These are phyloP conservation scores for Macroteleia sp. DNA, from an alignment of 2,888 invertebrate species.

Conservation along the genomic window DNA sequence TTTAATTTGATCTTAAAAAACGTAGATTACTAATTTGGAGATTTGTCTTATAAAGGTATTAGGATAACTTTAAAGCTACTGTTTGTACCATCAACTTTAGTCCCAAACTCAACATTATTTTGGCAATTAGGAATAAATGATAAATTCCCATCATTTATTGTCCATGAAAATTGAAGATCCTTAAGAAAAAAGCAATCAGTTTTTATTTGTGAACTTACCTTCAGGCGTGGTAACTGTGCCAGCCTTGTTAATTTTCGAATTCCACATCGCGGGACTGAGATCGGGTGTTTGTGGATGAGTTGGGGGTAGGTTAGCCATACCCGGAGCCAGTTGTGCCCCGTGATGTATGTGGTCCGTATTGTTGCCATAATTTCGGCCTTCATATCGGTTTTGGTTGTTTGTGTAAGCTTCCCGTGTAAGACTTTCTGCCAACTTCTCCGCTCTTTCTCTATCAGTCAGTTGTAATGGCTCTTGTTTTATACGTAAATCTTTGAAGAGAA, in stretches of 20 bases:
- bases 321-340: conserved; percentile 74
- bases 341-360: conserved; percentile 74
- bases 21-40: too few relatives aligned
- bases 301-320: conserved; percentile 85
- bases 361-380: conserved; percentile 77
- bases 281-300: conserved; percentile 84
- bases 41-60: too few relatives aligned
- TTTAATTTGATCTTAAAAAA: too few relatives aligned
- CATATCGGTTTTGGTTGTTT: conserved; percentile 78
- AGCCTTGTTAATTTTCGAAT: conserved; percentile 87
- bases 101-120: too few relatives aligned
- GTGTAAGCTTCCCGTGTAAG: conserved; percentile 78
- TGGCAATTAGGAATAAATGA: too few relatives aligned
- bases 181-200: too few relatives aligned
- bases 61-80: too few relatives aligned
- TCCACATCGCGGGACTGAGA: conserved; percentile 86
- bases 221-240: conserved; percentile 93
- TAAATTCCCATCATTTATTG: too few relatives aligned
- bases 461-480: conserved; percentile 87
- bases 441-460: conserved; percentile 83
- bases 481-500: conserved; percentile 76
- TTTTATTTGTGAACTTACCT: too few relatives aligned
- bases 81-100: too few relatives aligned
- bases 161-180: not conserved
- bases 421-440: conserved; percentile 80